A percentile compares a stretch with the other conserved stretches of the same genome.
These are phyloP conservation scores for Proisotoma minuta DNA, from an alignment of 2,888 invertebrate genomes.

Conservation along the genomic window DNA sequence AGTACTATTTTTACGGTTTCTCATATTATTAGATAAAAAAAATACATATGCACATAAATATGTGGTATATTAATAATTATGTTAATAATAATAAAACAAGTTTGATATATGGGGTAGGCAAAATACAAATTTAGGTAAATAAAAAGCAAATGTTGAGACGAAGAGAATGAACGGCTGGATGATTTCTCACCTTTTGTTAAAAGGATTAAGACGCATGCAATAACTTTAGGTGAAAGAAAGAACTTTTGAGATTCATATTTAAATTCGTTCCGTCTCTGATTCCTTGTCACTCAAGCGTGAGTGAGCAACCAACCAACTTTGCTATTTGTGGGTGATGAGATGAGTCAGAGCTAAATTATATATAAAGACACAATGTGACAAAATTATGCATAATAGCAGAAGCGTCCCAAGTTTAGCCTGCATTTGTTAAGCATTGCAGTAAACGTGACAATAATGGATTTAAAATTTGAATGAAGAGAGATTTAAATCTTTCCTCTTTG, in stretches of 20 bases:
- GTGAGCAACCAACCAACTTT: too few species aligned
- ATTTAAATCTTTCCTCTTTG: not conserved
- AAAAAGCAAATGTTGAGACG: too few species aligned
- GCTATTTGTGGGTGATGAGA: too few species aligned
- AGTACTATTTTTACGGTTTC: conserved; percentile 50
- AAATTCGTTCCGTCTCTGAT: conserved; percentile 11
- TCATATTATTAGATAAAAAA: too few species aligned
- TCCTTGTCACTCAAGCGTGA: not conserved
- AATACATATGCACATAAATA: too few species aligned
- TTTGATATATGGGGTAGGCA: not conserved
- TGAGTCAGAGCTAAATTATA: not conserved
- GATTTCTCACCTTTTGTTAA: conserved; percentile 44
- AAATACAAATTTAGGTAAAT: not conserved
- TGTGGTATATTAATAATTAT: too few species aligned
- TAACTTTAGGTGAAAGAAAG: not conserved
- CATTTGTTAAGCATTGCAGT: too few species aligned
- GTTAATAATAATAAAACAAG: not conserved
- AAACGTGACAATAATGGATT: not conserved
- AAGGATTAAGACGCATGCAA: conserved; percentile 33
- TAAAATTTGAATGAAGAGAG: not conserved
- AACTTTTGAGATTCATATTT: conserved; percentile 15
- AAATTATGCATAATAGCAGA: too few species aligned
- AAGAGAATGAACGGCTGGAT: conserved; percentile 33
- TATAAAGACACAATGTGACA: too few species aligned
- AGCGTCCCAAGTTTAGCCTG: too few species aligned